phyloP scores from a whole-genome alignment of 2,888 invertebrate genomes.

The Chymomyza procnemis region DNA sequence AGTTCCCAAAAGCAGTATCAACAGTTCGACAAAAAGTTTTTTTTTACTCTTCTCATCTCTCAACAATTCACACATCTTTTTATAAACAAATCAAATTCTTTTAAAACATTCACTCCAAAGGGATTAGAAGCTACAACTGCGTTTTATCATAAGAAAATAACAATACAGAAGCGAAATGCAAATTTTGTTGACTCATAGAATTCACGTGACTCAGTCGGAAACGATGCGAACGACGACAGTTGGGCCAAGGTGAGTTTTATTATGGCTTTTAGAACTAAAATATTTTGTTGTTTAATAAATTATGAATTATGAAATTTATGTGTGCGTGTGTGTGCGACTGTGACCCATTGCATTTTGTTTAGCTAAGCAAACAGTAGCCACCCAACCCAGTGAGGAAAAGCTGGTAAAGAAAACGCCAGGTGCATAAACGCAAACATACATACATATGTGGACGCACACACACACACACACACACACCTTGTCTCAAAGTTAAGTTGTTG shows the following conservation, averaged over 20 bases:
- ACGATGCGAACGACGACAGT: background rate
- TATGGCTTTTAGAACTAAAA: constrained; percentile 23
- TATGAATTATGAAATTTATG: background rate
- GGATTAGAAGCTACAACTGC: background rate
- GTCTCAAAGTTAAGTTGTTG: background rate
- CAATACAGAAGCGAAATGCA: background rate
- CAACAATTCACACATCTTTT: too few species aligned
- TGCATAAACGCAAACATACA: constrained; percentile 19
- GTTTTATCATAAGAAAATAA: background rate
- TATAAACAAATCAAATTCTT: too few species aligned
- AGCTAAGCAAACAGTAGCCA: constrained; percentile 30
- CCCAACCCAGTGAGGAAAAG: too few species aligned
- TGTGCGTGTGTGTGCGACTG: background rate
- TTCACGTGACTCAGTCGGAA: constrained; percentile 40
- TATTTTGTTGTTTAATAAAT: background rate
- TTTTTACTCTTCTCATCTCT: too few species aligned
- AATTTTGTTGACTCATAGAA: constrained; percentile 3
- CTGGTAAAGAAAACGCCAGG: constrained; percentile 30
- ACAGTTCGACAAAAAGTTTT: too few species aligned
- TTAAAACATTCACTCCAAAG: background rate
- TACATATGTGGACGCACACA: too few species aligned
- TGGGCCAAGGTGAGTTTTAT: constrained; percentile 64
- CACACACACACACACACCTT: background rate
- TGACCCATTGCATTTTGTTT: constrained; percentile 40
- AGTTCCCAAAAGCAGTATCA: too few species aligned